Evolutionary conservation across 2,113 vertebrate genomes (phyloP), one percentile per base, ranked within the genome.

Genomic region (Hippocampus comes): DNA sequence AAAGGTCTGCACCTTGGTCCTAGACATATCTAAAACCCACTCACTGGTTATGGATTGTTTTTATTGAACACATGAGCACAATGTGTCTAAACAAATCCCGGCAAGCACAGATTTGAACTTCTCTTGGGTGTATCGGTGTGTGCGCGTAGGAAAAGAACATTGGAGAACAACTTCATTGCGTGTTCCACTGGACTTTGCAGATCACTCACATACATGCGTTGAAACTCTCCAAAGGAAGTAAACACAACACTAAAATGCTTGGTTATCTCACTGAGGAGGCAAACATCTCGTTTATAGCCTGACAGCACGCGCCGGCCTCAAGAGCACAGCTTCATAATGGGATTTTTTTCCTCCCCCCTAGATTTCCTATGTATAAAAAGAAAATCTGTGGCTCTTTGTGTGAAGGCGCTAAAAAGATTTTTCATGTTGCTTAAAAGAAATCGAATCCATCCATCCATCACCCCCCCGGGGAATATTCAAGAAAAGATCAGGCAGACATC

Each of bases 191-290:
- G 57, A 59, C 79, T 60, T 61, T 74, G 1, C 27, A 30, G 72
- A 82, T 80, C 75, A 74, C 76, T 60, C 53, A 65, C 48, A 5
- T 67, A 5, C 65, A 72, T 75, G 73, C 81, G 71, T 75, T 57
- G 88, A 85, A 86, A 68, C 86, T 77, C 75, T 84, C 83, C 84
- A 88, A 87, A 88, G 76, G 87, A 89, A 85, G 80, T 76, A 87
- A 87, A 87, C 78, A 85, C 71, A 67, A 70, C 60, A 73, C 70
- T 68, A 75, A 72, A 65, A 79, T 70, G 73, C 70, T 63, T 86
- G 11, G n/a, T 78, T 78, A 82, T 82, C 72, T 80, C 66, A 80
- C 76, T 78, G 71, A 73, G 73, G 71, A 86, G 80, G 78, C 65
- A 87, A 87, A 86, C 76, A 85, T 84, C 84, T 85, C 55, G 79